phyloP scores from a whole-genome alignment of 2,888 invertebrate genomes.

The Steinernema scapterisci region DNA sequence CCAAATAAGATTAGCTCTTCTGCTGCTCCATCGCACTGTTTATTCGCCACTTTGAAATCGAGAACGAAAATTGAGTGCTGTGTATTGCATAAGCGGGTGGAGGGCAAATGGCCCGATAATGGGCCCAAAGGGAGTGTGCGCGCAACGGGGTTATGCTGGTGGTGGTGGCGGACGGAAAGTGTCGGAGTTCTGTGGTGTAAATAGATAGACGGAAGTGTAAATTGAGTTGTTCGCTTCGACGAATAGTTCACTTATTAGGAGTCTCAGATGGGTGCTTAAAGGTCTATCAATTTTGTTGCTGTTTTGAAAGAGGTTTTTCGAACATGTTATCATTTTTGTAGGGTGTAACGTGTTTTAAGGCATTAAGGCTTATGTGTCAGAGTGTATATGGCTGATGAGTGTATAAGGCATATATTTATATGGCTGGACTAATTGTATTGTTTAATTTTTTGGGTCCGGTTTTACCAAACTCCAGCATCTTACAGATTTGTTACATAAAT shows the following conservation, averaged over 20 bases:
- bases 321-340: no score
- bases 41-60: background rate
- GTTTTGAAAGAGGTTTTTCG: background rate
- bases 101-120: slow-evolving; percentile 30
- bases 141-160: background rate
- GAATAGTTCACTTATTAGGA: background rate
- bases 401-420: no score
- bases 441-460: no score
- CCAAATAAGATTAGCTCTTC: no score
- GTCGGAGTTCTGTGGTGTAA: background rate
- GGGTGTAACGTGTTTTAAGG: no score
- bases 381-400: no score
- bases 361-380: no score
- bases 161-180: background rate
- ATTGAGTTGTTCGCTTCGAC: slow-evolving; percentile 19
- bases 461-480: no score
- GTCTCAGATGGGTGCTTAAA: background rate
- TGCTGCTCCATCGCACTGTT: background rate
- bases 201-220: slow-evolving; percentile 30
- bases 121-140: slow-evolving; percentile 15
- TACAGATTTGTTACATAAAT: no score
- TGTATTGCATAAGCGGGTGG: slow-evolving; percentile 24
- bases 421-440: no score
- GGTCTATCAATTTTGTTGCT: background rate
- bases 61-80: slow-evolving; percentile 2